Evolutionary conservation across 1,140 invertebrate species (phyloP).

Genomic region (Brachionus calyciflorus): DNA sequence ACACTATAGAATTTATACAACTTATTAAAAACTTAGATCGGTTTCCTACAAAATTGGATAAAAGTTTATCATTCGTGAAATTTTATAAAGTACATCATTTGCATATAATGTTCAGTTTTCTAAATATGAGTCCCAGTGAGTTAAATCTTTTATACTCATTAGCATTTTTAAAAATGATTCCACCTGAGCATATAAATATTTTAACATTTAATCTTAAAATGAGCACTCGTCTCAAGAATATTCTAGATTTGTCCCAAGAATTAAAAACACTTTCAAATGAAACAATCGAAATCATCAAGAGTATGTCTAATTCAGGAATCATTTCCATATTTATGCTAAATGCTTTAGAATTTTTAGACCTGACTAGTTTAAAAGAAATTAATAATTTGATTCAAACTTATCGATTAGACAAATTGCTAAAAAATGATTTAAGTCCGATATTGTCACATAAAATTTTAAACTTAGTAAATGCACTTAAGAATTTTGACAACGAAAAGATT

Average conservation of each 20-base stretch:
- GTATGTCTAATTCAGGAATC: neutral
- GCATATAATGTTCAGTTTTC: neutral
- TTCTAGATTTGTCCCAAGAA: neutral
- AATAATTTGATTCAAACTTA: neutral
- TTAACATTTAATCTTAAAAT: neutral
- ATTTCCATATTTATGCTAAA: neutral
- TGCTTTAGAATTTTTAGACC: neutral
- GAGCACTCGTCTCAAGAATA: neutral
- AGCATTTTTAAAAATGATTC: neutral
- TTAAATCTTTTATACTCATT: constrained; percentile 21
- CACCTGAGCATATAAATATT: neutral
- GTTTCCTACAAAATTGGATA: neutral
- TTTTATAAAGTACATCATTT: neutral
- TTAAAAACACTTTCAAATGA: neutral
- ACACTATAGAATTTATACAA: neutral
- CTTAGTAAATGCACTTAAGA: neutral
- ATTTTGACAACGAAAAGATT: neutral
- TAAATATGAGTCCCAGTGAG: neutral
- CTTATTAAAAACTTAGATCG: neutral
- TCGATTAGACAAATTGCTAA: neutral
- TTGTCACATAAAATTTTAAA: neutral
- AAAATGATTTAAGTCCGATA: neutral
- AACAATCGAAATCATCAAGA: neutral
- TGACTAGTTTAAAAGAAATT: neutral
- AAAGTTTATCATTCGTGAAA: neutral